A percentile compares a stretch with the other conserved stretches of the same genome.
These are phyloP conservation scores for Danaus plexippus DNA, from an alignment of 1,140 invertebrate species.

Conservation along the genomic window DNA sequence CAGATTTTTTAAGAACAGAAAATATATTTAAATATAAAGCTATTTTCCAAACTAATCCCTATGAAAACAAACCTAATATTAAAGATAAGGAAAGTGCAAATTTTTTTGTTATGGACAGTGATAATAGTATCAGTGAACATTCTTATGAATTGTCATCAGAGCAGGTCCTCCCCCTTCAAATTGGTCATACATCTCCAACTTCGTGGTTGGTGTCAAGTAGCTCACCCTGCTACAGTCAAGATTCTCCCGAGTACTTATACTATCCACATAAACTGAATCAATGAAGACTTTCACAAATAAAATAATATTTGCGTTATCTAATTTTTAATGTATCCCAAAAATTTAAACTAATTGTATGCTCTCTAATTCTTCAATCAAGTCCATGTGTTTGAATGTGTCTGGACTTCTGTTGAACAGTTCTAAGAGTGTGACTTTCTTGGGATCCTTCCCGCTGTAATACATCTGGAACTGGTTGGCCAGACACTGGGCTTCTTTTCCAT, in stretches of 20 bases:
- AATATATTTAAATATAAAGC: conserved; percentile 24
- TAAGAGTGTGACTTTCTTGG: conserved; percentile 76
- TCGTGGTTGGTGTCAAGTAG: not conserved
- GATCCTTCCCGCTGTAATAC: conserved; percentile 82
- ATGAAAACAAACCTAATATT: too few species aligned
- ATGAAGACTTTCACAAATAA: conserved; percentile 16
- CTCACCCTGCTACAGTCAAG: conserved; percentile 8
- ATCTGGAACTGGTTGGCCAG: conserved; percentile 89
- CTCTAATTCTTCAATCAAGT: conserved; percentile 86
- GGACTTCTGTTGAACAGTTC: conserved; percentile 81
- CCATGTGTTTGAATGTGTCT: conserved; percentile 86
- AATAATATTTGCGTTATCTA: conserved; percentile 9
- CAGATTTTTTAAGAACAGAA: conserved; percentile 23
- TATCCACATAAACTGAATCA: conserved; percentile 55
- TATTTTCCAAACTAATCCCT: conserved; percentile 3
- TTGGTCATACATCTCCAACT: conserved; percentile 7
- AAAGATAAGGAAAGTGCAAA: too few species aligned
- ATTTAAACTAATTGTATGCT: conserved; percentile 70
- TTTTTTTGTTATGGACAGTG: too few species aligned
- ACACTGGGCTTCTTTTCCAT: conserved; percentile 85
- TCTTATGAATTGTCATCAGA: not conserved
- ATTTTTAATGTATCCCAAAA: conserved; percentile 11
- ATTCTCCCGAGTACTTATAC: conserved; percentile 49
- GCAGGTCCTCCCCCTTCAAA: conserved; percentile 6
- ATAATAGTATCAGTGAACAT: too few species aligned